Evolutionary conservation across 2,113 vertebrate species (phyloP), one percentile per base, ranked within the genome.

Genomic region (Notothenia rossii): DNA sequence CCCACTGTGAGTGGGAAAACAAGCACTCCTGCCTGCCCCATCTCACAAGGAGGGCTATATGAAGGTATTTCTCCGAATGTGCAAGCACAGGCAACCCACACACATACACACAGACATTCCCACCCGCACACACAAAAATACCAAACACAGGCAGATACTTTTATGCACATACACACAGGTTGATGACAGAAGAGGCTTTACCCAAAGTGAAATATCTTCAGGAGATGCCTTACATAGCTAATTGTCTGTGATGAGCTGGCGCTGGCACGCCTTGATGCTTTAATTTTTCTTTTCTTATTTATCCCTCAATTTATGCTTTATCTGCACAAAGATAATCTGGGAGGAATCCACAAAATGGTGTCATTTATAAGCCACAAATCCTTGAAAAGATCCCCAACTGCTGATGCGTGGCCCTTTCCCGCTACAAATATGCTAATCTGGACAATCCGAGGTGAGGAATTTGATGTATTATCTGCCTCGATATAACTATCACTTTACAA

Each of bases 1-100:
- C 88, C 88, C 83, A 90, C 88, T 62, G 88, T 1, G 87, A 83
- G 85, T 33, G 76, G 84, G 80, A 86, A 89, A 88, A 85, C 90
- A 88, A 72, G 68, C 82, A 72, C 80, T 81, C 62, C 68, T 49
- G 77, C 75, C 71, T 72, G 75, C 72, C 76, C 75, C 54, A 18
- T 78, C 84, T 85, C 87, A 80, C 62, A 73, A 63, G 68, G 78
- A 82, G 75, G 66, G 43, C 80, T 77, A 46, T 79, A 76, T 75
- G 73, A 77, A 90, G 77, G 62, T 72, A 73, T 88, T 88, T 84
- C 86, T 79, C 75, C 87, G 88, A 81, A 40, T 40, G 83, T 89
- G 87, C 82, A 82, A 69, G 77, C 43, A 62, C 75, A 75, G 45
- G 70, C 72, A 60, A 72, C 75, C 40, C 62, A 67, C 84, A 76